These are phyloP conservation scores for Gerris lacustris DNA, from an alignment of 2,888 invertebrate genomes.

Conservation along the genomic window DNA sequence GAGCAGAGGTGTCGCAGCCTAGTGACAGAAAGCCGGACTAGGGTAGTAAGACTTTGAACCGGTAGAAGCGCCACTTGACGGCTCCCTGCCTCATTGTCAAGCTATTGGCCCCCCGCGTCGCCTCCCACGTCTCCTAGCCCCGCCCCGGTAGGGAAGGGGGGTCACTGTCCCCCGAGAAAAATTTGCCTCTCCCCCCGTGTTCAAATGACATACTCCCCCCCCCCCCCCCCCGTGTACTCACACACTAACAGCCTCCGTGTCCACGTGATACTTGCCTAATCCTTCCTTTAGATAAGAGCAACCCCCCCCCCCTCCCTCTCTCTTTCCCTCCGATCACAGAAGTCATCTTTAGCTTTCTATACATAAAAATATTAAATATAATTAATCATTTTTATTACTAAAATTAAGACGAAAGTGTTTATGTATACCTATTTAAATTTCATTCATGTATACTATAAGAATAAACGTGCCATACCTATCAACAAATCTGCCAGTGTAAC, in stretches of 20 bases:
- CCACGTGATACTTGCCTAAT: not conserved
- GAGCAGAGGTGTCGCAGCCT: no score
- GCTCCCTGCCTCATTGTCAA: not conserved
- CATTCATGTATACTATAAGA: not conserved
- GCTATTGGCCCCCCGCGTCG: slow-evolving; percentile 18
- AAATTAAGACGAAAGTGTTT: not conserved
- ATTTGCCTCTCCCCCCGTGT: not conserved
- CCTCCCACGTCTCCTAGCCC: slow-evolving; percentile 15
- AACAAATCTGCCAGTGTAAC: no score
- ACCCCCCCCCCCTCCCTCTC: not conserved
- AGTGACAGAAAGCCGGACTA: no score
- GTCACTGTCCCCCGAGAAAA: slow-evolving; percentile 1
- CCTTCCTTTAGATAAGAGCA: not conserved
- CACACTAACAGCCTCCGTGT: no score
- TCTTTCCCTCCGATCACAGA: not conserved
- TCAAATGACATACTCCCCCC: no score
- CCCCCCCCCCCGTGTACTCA: no score
- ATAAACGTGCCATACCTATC: no score
- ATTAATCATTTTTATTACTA: not conserved
- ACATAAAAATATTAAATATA: not conserved
- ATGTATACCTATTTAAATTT: not conserved
- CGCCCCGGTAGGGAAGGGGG: slow-evolving; percentile 20
- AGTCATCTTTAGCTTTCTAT: not conserved
- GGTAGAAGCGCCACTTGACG: not conserved
- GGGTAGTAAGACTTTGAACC: no score